Evolutionary conservation across 2,888 invertebrate genomes (phyloP).

Genomic region (Drosophila macrothrix): DNA sequence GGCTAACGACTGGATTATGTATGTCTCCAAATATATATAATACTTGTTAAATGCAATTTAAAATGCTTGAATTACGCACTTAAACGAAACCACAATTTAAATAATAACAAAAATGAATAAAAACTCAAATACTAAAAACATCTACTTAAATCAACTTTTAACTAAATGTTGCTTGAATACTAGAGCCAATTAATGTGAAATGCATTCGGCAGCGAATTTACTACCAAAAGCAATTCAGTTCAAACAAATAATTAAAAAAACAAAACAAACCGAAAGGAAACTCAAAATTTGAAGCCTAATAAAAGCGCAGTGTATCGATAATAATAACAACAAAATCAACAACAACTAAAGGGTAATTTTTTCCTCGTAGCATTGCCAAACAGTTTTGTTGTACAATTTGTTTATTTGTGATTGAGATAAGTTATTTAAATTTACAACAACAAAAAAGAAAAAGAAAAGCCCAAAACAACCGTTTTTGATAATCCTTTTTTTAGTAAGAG

Average conservation of each 20-base stretch:
- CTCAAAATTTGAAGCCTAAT: constrained; percentile 16
- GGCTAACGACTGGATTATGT: constrained; percentile 42
- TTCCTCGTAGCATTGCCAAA: constrained; percentile 60
- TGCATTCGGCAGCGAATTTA: constrained; percentile 61
- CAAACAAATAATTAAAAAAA: neutral
- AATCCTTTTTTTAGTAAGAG: constrained; percentile 45
- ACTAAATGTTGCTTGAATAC: constrained; percentile 51
- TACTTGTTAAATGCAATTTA: constrained; percentile 50
- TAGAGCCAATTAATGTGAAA: constrained; percentile 48
- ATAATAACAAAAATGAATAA: constrained; percentile 8
- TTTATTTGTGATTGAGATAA: constrained; percentile 43
- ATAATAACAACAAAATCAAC: constrained; percentile 32
- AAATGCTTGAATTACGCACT: constrained; percentile 55
- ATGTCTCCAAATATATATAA: constrained; percentile 40
- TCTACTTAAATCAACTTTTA: constrained; percentile 19
- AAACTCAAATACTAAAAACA: neutral
- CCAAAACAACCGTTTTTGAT: constrained; percentile 47
- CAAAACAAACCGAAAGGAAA: constrained; percentile 23
- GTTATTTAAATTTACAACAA: constrained; percentile 56
- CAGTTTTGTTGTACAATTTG: constrained; percentile 37
- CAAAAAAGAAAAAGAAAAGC: constrained; percentile 4
- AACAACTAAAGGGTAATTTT: constrained; percentile 69
- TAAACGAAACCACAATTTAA: constrained; percentile 34
- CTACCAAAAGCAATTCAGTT: constrained; percentile 50
- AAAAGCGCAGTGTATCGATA: constrained; percentile 27